Evolutionary conservation across 2,888 invertebrate genomes (phyloP).

Genomic region (Opisthograptis luteolata): DNA sequence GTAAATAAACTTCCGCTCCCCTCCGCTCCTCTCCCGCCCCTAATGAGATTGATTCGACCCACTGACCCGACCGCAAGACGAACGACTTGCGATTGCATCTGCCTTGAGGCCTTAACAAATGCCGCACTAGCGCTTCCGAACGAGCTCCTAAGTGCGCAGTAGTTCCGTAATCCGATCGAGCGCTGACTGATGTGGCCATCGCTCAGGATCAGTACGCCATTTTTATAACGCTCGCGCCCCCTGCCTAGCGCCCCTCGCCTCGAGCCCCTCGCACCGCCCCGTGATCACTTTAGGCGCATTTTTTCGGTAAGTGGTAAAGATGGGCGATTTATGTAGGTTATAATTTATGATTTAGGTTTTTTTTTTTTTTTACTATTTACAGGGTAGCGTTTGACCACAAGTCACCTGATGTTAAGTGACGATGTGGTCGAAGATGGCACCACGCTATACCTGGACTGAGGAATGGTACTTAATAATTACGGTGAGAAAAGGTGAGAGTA

Average conservation of each 20-base stretch:
- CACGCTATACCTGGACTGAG: no score
- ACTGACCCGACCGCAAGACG: neutral
- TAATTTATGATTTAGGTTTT: conserved; percentile 20
- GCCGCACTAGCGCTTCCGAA: neutral
- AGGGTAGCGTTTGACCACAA: no score
- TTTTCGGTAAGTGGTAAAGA: conserved; percentile 5
- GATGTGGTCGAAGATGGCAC: no score
- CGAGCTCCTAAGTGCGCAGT: conserved; percentile 14
- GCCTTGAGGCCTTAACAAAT: neutral
- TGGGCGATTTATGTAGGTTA: conserved; percentile 12
- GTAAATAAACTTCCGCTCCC: neutral
- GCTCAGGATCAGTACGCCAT: conserved; percentile 35
- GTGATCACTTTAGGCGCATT: neutral
- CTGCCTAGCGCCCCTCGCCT: neutral
- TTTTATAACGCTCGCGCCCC: conserved; percentile 13
- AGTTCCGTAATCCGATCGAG: conserved; percentile 26
- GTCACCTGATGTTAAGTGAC: no score
- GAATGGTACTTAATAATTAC: no score
- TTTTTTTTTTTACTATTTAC: no score
- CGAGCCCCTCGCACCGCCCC: no score
- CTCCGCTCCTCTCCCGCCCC: neutral
- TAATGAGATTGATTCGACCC: conserved; percentile 3
- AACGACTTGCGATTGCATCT: conserved; percentile 9
- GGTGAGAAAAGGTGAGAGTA: conserved; percentile 6
- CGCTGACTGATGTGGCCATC: conserved; percentile 38